Conservation (phyloP, 2,797 vertebrate species). For the Aselliscus stoliczkanus region DNA sequence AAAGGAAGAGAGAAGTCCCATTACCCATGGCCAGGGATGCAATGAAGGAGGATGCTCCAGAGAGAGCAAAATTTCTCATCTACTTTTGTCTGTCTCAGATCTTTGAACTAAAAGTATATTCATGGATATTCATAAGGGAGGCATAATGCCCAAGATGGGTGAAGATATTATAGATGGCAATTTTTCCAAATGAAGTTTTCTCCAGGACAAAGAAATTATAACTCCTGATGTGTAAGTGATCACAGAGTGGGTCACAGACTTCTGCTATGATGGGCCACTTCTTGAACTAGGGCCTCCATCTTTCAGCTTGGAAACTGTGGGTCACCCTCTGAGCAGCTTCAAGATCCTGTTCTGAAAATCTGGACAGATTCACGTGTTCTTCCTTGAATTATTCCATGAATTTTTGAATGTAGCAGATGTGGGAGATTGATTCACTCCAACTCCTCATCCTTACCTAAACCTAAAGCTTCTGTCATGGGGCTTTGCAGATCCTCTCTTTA, state of each 20-base stretch:
- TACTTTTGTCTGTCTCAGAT: neutral
- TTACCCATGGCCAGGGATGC: neutral
- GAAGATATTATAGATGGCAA: neutral
- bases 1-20: neutral
- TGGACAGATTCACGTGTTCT: neutral
- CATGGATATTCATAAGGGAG: neutral
- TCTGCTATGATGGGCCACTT: neutral
- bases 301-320: neutral
- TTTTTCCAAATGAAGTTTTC: neutral
- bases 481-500: neutral
- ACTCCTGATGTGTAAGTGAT: neutral
- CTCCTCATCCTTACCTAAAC: neutral
- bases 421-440: neutral
- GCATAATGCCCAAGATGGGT: neutral
- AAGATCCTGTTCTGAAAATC: neutral
- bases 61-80: neutral
- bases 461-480: neutral
- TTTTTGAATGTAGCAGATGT: neutral
- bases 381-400: neutral
- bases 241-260: neutral
- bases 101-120: neutral
- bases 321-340: neutral
- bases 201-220: neutral
- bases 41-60: neutral
- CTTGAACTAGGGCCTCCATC: neutral